Percentiles rank a stretch among this genome's conserved stretches.
phyloP scores from a whole-genome alignment of 30 jellyfish, hydroid and myxozoan genomes.

The Clytia hemisphaerica region DNA sequence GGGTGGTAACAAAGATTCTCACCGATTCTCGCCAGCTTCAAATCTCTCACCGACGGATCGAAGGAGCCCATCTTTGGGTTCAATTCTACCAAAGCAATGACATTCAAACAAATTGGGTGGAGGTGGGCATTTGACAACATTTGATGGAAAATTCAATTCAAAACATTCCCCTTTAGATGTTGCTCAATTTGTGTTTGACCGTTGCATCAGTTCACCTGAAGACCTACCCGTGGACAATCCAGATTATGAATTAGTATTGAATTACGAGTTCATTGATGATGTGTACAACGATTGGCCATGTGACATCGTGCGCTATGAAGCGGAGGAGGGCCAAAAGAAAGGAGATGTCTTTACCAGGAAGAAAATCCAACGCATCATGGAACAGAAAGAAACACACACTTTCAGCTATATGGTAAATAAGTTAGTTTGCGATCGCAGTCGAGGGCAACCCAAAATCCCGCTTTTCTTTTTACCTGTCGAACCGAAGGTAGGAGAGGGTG shows the following conservation, averaged over 20 bases:
- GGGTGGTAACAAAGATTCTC: too few relatives aligned
- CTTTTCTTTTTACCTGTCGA: too few relatives aligned
- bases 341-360: conserved; percentile 48
- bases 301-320: conserved; percentile 59
- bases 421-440: neutral
- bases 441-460: too few relatives aligned
- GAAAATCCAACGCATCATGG: conserved; percentile 44
- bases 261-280: conserved; percentile 85
- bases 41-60: too few relatives aligned
- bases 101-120: too few relatives aligned
- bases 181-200: conserved; percentile 46
- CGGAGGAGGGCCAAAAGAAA: conserved; percentile 51
- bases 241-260: conserved; percentile 46
- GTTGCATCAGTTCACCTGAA: conserved; percentile 45
- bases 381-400: conserved; percentile 52
- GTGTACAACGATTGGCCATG: conserved; percentile 71
- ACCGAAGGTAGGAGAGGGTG: too few relatives aligned
- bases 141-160: neutral
- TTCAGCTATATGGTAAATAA: conserved; percentile 55
- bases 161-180: conserved; percentile 42
- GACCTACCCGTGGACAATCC: conserved; percentile 50
- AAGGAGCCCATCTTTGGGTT: too few relatives aligned
- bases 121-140: too few relatives aligned
- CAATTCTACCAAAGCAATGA: too few relatives aligned
- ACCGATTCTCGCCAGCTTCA: too few relatives aligned